Base-by-base conservation (phyloP, 2,888 invertebrate species). In the Lasioglossum calceatum region DNA sequence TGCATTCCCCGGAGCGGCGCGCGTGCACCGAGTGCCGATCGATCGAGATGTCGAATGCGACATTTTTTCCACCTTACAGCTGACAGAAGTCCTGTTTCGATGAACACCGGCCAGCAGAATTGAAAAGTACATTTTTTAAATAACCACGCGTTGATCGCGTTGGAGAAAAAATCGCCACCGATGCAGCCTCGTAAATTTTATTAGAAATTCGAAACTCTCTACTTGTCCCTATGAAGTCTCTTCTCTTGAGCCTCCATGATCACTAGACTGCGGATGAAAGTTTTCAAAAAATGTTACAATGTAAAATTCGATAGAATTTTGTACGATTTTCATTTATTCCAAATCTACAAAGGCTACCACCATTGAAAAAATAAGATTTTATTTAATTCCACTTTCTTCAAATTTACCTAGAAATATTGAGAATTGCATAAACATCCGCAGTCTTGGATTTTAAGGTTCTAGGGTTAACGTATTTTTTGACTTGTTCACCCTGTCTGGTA, bases 1-100 rank as follows among this genome's bases (percentile, higher is more conserved):
- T 86, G 81, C 88, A 87, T 87, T 87, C 89, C 91, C 84, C 64
- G 76, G 74, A 81, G 71, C 76, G 78, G 74, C 79, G 88, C 77
- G 67, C 61, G 85, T 77, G 78, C 76, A 39, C 39, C 81, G n/a
- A 72, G 32, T 75, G 44, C 82, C 89, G 79, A 84, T 74, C 75
- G 81, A 88, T 86, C 79, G 74, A 82, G 80, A 85, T 79, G 82
- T 23, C 71, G 64, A 83, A 74, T 27, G 19, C 32, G 42, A 58
- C 36, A 44, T 47, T 14, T 81, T 27, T 32, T 23, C 32, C 67
- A 67, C 36, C 36, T 19, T 19, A n/a, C 39, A 4, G 32, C 61
- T 32, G 14, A 32, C 14, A 27, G 61, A 64, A 32, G 2, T 64
- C 27, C 27, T 58, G 54, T n/a, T 23, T 23, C 54, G 2, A 23